Conservation (phyloP, 2,888 invertebrate species). For the Sacculina carcini region DNA sequence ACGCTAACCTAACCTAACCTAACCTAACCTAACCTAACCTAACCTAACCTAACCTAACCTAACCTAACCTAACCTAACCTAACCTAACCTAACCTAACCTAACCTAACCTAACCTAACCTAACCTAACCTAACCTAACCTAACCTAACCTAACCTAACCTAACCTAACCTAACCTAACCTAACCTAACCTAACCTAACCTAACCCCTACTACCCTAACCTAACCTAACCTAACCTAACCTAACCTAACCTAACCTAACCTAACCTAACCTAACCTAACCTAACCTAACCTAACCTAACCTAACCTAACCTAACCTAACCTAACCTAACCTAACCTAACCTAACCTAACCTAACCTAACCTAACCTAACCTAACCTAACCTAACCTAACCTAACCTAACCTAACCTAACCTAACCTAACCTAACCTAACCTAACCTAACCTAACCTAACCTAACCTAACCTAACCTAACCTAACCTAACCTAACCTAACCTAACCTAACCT, state of each 20-base stretch:
- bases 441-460: not conserved
- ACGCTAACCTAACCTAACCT: too few relatives aligned
- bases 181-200: not conserved
- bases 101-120: too few relatives aligned
- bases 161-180: too few relatives aligned
- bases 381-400: slow-evolving; percentile 5
- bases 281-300: slow-evolving; percentile 5
- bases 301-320: slow-evolving; percentile 6
- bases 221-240: slow-evolving; percentile 5
- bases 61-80: too few relatives aligned
- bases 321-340: slow-evolving; percentile 6
- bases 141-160: too few relatives aligned
- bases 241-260: slow-evolving; percentile 4
- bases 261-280: slow-evolving; percentile 4
- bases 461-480: not conserved
- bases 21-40: too few relatives aligned
- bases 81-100: too few relatives aligned
- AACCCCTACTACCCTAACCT: not conserved
- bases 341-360: slow-evolving; percentile 5
- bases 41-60: too few relatives aligned
- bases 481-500: not conserved
- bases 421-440: not conserved
- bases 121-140: too few relatives aligned
- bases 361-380: slow-evolving; percentile 6
- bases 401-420: not conserved